Percentiles rank a stretch among this genome's conserved stretches.
phyloP scores from a whole-genome alignment of 1,140 invertebrate genomes.

The Drosophila varians region DNA sequence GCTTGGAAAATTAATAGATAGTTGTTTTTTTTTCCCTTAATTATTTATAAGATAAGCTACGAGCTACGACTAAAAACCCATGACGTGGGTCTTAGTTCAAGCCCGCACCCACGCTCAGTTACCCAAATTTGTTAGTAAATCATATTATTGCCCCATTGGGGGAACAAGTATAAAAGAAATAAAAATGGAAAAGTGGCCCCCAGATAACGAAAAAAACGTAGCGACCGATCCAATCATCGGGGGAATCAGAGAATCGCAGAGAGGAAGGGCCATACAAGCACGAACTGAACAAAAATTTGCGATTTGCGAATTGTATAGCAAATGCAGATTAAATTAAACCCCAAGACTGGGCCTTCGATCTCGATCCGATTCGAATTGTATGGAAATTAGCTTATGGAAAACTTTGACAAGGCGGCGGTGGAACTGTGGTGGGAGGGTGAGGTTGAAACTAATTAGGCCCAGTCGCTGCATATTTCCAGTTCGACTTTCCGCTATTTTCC shows the following conservation, averaged over 20 bases:
- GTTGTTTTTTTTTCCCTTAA: background rate
- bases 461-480: slow-evolving; percentile 29
- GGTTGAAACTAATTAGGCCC: slow-evolving; percentile 2
- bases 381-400: slow-evolving; percentile 24
- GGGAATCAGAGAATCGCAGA: background rate
- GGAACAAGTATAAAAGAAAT: background rate
- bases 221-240: background rate
- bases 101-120: slow-evolving; percentile 1
- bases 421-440: too few species aligned
- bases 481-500: slow-evolving; percentile 12
- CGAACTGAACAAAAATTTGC: background rate
- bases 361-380: slow-evolving; percentile 27
- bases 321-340: slow-evolving; percentile 22
- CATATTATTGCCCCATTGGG: background rate
- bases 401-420: background rate
- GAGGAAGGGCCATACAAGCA: background rate
- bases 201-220: slow-evolving; percentile 2
- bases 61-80: background rate
- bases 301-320: background rate
- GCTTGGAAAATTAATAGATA: too few species aligned
- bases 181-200: slow-evolving; percentile 1
- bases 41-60: too few species aligned
- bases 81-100: slow-evolving; percentile 13
- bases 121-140: slow-evolving; percentile 4
- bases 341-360: slow-evolving; percentile 15